phyloP scores from a whole-genome alignment of 1,140 invertebrate genomes.

The Drosophila simulans region DNA sequence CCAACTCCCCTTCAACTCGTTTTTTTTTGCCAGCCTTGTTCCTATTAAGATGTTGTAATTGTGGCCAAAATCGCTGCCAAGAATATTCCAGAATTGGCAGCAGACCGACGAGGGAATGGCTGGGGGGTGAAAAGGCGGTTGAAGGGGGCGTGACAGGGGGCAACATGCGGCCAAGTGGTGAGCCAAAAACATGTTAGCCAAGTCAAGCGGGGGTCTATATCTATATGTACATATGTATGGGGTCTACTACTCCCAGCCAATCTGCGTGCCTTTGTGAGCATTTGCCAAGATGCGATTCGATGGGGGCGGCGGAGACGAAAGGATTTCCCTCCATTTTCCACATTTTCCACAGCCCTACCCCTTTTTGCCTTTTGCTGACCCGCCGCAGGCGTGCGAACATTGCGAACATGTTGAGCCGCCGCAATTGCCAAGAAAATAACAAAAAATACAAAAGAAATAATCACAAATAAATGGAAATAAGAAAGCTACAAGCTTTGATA shows the following conservation, averaged over 20 bases:
- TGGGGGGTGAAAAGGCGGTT: neutral
- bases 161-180: slow-evolving; percentile 71
- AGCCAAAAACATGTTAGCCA: slow-evolving; percentile 73
- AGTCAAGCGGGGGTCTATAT: slow-evolving; percentile 40
- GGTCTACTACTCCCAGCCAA: slow-evolving; percentile 41
- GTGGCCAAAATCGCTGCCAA: slow-evolving; percentile 71
- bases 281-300: slow-evolving; percentile 53
- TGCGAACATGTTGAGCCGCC: slow-evolving; percentile 42
- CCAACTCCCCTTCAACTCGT: too few species aligned
- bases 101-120: neutral
- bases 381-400: slow-evolving; percentile 58
- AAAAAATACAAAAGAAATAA: neutral
- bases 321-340: slow-evolving; percentile 5
- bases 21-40: slow-evolving; percentile 11
- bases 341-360: neutral
- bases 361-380: slow-evolving; percentile 6
- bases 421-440: slow-evolving; percentile 44
- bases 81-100: slow-evolving; percentile 53
- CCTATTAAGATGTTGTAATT: slow-evolving; percentile 77
- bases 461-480: neutral
- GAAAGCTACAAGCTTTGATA: neutral
- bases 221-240: slow-evolving; percentile 13
- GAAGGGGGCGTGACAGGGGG: neutral
- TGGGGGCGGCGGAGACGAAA: neutral
- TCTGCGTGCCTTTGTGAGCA: slow-evolving; percentile 62